Evolutionary conservation across 2,888 invertebrate species (phyloP).

Genomic region (Pterobdella sp.): DNA sequence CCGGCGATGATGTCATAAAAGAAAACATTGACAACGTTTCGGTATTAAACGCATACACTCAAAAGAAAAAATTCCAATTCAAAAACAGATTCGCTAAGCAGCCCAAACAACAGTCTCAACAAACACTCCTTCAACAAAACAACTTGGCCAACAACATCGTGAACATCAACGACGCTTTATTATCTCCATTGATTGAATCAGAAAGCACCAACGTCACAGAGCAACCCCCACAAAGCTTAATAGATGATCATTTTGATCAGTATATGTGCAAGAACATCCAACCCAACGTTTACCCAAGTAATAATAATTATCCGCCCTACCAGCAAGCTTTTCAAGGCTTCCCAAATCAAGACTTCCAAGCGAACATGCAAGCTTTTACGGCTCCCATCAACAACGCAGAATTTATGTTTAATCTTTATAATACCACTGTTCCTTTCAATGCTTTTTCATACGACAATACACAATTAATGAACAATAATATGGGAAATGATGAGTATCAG

Average conservation of each 20-base stretch:
- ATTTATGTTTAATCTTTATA: not conserved
- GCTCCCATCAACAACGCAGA: not conserved
- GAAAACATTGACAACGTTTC: not conserved
- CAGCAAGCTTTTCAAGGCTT: constrained; percentile 8
- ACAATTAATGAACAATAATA: constrained; percentile 41
- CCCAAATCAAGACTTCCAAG: not conserved
- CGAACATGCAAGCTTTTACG: constrained; percentile 4
- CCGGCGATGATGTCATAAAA: not conserved
- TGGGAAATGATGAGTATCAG: constrained; percentile 44
- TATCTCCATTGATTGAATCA: not conserved
- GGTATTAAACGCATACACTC: not conserved
- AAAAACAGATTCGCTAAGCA: constrained; percentile 4
- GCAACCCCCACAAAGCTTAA: constrained; percentile 46
- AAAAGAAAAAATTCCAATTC: constrained; percentile 8
- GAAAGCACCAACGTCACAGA: not conserved
- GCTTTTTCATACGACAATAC: constrained; percentile 13
- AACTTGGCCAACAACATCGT: not conserved
- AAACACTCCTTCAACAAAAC: not conserved
- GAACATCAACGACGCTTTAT: not conserved
- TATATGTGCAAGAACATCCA: constrained; percentile 36
- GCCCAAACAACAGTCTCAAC: constrained; percentile 4
- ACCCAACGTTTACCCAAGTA: not conserved
- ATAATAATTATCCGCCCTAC: not conserved
- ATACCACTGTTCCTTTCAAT: constrained; percentile 28
- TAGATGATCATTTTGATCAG: constrained; percentile 51